Conservation (phyloP, 2,797 vertebrate genomes). For the Cuculus canorus region DNA sequence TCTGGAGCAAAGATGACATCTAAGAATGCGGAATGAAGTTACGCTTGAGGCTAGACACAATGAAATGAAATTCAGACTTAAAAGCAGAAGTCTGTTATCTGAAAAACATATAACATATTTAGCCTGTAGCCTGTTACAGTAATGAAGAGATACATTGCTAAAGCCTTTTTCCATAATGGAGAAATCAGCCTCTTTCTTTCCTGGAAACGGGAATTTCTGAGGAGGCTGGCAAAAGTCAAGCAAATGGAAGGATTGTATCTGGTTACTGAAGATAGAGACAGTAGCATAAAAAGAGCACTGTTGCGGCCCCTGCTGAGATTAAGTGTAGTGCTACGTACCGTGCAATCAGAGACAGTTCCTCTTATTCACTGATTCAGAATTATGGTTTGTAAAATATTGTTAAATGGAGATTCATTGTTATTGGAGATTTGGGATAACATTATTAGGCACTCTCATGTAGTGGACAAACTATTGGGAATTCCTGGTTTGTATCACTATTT, state of each 20-base stretch:
- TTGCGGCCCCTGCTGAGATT: neutral
- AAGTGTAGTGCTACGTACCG: neutral
- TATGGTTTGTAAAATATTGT: neutral
- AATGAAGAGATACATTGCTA: neutral
- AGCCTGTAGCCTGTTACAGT: neutral
- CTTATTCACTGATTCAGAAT: neutral
- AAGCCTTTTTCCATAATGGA: neutral
- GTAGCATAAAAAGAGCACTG: neutral
- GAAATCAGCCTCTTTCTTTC: neutral
- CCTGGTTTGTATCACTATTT: neutral
- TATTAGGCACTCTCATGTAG: neutral
- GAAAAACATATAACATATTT: neutral
- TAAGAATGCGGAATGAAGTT: neutral
- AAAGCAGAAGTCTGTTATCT: conserved; percentile 11
- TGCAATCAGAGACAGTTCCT: neutral
- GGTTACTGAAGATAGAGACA: neutral
- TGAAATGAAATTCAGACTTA: conserved; percentile 6
- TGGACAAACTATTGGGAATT: neutral
- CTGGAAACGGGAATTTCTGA: neutral
- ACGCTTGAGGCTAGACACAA: neutral
- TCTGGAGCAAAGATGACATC: neutral
- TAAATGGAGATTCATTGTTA: neutral
- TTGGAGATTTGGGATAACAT: neutral
- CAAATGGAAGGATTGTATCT: neutral
- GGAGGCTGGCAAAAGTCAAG: neutral